phyloP scores from a whole-genome alignment of 92 coral and sea anemone species.

The Parazoanthus atlanticus region DNA sequence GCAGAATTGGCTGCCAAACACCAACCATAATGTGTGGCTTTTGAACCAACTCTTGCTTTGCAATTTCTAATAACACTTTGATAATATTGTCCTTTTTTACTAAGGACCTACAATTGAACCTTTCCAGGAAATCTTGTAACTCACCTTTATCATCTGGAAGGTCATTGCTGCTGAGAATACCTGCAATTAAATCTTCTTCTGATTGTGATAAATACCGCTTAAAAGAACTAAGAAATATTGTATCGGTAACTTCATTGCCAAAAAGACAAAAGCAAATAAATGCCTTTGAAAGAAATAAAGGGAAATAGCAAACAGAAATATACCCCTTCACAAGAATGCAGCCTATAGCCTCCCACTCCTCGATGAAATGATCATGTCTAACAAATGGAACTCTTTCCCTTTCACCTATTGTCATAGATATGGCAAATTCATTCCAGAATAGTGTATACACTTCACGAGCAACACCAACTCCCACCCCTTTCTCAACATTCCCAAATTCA shows the following conservation, averaged over 20 bases:
- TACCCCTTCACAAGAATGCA: slow-evolving; percentile 48
- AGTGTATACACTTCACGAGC: slow-evolving; percentile 45
- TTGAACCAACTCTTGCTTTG: slow-evolving; percentile 44
- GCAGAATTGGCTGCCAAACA: slow-evolving; percentile 41
- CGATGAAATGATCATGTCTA: slow-evolving; percentile 48
- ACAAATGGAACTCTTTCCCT: slow-evolving; percentile 59
- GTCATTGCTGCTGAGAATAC: slow-evolving; percentile 2
- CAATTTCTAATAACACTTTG: slow-evolving; percentile 28
- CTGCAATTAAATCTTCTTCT: slow-evolving; percentile 36
- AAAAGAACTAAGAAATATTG: neutral
- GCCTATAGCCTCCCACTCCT: slow-evolving; percentile 55
- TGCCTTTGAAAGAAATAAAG: slow-evolving; percentile 38
- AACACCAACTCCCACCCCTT: slow-evolving; percentile 32
- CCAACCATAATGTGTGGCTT: slow-evolving; percentile 54
- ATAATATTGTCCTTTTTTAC: slow-evolving; percentile 28
- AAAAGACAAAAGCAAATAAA: slow-evolving; percentile 66
- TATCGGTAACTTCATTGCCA: slow-evolving; percentile 53
- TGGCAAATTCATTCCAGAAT: slow-evolving; percentile 52
- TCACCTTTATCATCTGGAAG: slow-evolving; percentile 23
- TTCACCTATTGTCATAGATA: slow-evolving; percentile 51
- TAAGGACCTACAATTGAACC: neutral
- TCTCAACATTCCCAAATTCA: slow-evolving; percentile 5
- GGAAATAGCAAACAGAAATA: slow-evolving; percentile 33
- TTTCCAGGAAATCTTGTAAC: slow-evolving; percentile 26
- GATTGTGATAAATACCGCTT: slow-evolving; percentile 26